Conservation (phyloP, 1,140 invertebrate species). For the Aphaenogaster rudis region DNA sequence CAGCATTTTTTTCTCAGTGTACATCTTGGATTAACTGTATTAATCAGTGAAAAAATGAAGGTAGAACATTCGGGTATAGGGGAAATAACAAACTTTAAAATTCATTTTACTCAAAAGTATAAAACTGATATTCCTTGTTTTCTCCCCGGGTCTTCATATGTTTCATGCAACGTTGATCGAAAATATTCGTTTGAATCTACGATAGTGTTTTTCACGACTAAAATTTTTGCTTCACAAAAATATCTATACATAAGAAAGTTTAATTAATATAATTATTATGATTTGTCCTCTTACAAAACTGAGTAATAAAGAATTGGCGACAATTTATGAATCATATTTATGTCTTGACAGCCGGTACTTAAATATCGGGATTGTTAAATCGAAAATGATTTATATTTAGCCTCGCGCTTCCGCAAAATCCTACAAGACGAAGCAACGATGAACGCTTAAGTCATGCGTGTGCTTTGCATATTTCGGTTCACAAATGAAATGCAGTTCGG, state of each 20-base stretch:
- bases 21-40: too few species aligned
- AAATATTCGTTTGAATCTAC: not conserved
- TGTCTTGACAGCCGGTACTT: not conserved
- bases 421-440: not conserved
- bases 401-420: constrained; percentile 30
- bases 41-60: too few species aligned
- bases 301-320: not conserved
- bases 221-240: not conserved
- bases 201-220: not conserved
- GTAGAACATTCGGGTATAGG: too few species aligned
- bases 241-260: not conserved
- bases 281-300: not conserved
- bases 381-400: not conserved
- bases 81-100: too few species aligned
- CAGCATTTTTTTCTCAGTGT: too few species aligned
- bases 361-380: not conserved
- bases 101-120: too few species aligned
- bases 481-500: constrained; percentile 56
- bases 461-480: constrained; percentile 68
- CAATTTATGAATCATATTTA: constrained; percentile 2
- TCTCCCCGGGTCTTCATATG: too few species aligned
- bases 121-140: too few species aligned
- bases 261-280: not conserved
- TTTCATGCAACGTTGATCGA: not conserved
- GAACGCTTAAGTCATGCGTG: constrained; percentile 9